A percentile compares a stretch with the other conserved stretches of the same genome.
These are phyloP conservation scores for Sycophila texana DNA, from an alignment of 2,888 invertebrate species.

Conservation along the genomic window DNA sequence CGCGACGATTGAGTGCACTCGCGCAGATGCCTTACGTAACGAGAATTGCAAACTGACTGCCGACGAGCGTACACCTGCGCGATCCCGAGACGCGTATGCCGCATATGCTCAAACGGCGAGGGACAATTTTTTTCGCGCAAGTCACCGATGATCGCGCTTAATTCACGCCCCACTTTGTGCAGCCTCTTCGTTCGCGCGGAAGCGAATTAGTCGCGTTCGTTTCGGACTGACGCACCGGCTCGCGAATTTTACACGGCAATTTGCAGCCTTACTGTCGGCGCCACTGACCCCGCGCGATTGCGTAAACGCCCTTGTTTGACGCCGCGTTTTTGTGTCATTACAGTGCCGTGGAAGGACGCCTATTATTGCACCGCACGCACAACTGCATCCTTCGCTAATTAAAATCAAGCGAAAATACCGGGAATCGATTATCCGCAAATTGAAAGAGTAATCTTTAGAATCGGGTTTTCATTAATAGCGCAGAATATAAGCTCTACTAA, in stretches of 20 bases:
- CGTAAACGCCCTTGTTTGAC: conserved; percentile 17
- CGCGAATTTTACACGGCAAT: conserved; percentile 23
- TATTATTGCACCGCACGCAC: no score
- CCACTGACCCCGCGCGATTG: not conserved
- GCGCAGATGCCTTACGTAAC: conserved; percentile 37
- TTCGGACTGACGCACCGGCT: not conserved
- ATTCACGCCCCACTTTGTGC: conserved; percentile 1
- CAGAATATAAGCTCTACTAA: no score
- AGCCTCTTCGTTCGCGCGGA: conserved; percentile 26
- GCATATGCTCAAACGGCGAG: conserved; percentile 2
- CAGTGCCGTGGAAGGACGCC: no score
- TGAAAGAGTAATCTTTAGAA: no score
- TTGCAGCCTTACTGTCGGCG: not conserved
- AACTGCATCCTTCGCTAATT: no score
- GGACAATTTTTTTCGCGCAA: conserved; percentile 13
- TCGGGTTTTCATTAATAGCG: no score
- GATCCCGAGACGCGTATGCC: conserved; percentile 5
- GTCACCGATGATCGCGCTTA: not conserved
- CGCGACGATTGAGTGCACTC: not conserved
- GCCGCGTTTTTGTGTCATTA: no score
- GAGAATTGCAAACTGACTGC: conserved; percentile 31
- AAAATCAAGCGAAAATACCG: no score
- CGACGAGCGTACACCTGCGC: not conserved
- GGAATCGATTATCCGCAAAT: no score
- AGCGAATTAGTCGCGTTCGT: conserved; percentile 37